A percentile compares a stretch with the other conserved stretches of the same genome.
These are phyloP conservation scores for Stylophora pistillata DNA, from an alignment of 64 coral and sea anemone genomes.

Conservation along the genomic window DNA sequence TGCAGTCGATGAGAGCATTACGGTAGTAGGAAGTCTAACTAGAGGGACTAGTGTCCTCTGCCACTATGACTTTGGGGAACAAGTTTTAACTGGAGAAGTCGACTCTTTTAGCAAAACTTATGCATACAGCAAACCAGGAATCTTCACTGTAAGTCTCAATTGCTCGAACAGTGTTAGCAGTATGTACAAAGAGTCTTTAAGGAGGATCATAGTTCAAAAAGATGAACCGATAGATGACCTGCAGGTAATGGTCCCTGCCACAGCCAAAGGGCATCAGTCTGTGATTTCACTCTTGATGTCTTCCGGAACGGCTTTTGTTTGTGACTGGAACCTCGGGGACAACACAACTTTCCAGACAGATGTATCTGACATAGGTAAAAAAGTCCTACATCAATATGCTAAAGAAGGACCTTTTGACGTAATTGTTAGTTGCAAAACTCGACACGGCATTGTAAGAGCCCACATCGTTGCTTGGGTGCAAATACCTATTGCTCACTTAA, in stretches of 20 bases:
- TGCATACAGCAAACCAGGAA: background rate
- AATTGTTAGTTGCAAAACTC: slow-evolving; percentile 34
- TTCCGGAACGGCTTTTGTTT: slow-evolving; percentile 55
- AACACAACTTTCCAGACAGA: slow-evolving; percentile 28
- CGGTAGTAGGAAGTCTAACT: background rate
- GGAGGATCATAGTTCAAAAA: slow-evolving; percentile 26
- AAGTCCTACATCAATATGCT: slow-evolving; percentile 39
- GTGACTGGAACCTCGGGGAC: slow-evolving; percentile 65
- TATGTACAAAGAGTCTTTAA: background rate
- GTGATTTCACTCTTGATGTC: slow-evolving; percentile 6
- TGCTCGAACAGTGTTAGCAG: slow-evolving; percentile 42
- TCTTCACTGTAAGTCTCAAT: slow-evolving; percentile 2
- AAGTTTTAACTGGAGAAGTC: background rate
- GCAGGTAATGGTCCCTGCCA: background rate
- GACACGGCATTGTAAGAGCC: slow-evolving; percentile 1
- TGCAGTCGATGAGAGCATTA: slow-evolving; percentile 38
- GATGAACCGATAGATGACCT: slow-evolving; percentile 48
- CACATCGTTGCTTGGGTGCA: slow-evolving; percentile 30
- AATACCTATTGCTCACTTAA: slow-evolving; percentile 38
- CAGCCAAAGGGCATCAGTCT: background rate
- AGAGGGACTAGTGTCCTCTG: slow-evolving; percentile 23
- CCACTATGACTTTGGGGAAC: slow-evolving; percentile 44
- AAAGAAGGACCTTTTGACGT: slow-evolving; percentile 12
- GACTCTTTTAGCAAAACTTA: background rate
- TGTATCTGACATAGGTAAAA: background rate